Percentiles rank a stretch among this genome's conserved stretches.
Conservation (phyloP, 1,140 invertebrate genomes). For the Drepana arcuata region DNA sequence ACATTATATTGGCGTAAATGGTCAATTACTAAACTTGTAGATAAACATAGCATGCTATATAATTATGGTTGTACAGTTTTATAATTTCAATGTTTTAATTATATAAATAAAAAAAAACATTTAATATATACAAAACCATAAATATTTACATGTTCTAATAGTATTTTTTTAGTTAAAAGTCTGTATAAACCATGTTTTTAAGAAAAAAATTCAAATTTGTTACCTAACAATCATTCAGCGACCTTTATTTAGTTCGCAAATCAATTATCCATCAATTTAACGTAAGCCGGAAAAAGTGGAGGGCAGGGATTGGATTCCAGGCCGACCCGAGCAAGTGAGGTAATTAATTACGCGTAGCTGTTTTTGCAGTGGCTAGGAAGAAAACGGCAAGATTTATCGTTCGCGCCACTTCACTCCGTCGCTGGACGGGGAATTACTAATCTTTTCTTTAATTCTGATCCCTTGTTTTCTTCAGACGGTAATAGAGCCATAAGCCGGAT, state of each 20-base stretch:
- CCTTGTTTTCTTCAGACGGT: slow-evolving; percentile 27
- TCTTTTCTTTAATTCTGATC: slow-evolving; percentile 59
- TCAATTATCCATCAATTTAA: slow-evolving; percentile 41
- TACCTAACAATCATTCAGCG: too few relatives aligned
- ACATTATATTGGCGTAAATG: too few relatives aligned
- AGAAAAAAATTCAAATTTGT: too few relatives aligned
- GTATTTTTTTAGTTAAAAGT: too few relatives aligned
- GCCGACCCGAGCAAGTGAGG: slow-evolving; percentile 37
- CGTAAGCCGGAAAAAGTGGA: slow-evolving; percentile 45
- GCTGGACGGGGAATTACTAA: slow-evolving; percentile 34
- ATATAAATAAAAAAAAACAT: too few relatives aligned
- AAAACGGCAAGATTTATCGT: slow-evolving; percentile 59
- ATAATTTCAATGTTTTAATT: too few relatives aligned
- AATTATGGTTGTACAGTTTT: too few relatives aligned
- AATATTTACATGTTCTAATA: too few relatives aligned
- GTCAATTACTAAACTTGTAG: too few relatives aligned
- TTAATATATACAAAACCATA: too few relatives aligned
- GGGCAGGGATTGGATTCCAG: slow-evolving; percentile 44
- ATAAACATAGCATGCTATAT: too few relatives aligned
- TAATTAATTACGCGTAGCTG: slow-evolving; percentile 58
- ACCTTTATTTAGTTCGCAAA: slow-evolving; percentile 11
- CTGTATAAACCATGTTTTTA: too few relatives aligned
- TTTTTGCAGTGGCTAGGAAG: slow-evolving; percentile 52
- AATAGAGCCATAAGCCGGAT: slow-evolving; percentile 30
- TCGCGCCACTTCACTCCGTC: slow-evolving; percentile 44